Base-by-base conservation (phyloP, 2,888 invertebrate genomes). In the Apamea anceps region DNA sequence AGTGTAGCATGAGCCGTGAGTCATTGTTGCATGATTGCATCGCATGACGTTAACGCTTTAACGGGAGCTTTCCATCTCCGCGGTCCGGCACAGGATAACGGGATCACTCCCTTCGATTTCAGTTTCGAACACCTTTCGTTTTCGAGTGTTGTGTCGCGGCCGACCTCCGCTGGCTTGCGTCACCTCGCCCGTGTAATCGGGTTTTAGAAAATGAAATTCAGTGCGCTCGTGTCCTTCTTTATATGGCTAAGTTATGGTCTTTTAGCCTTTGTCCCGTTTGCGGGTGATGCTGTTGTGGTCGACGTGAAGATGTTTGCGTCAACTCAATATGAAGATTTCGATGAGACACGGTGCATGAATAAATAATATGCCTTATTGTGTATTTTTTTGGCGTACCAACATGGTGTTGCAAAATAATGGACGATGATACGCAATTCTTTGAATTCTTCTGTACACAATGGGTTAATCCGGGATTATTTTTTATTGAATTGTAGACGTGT, bases 201-300 rank as follows among this genome's bases (percentile, higher is more conserved):
- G 95, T 95, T 96, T 96, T 96, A 96, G 96, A 96, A 96, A 96
- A 96, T 96, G 96, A 96, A 96, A 96, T 95, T 96, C 95, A 95
- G 95, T 92, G 88, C 93, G 92, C 90, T 93, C 93, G 91, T 91
- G 95, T 94, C 94, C 94, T 94, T 94, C 95, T 95, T 95, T 95
- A 95, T 95, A 94, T 94, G 95, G 95, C 82, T 84, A 91, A 92
- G 92, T 94, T 95, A 94, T 94, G 93, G 92, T 94, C 92, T 93
- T 94, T 93, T 92, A 90, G 90, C 87, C 89, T 91, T 88, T 87
- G 90, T 88, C 89, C 89, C 88, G 85, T 89, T 91, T 90, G 90
- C 79, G 91, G 91, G 91, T 87, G 89, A 90, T 72, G 73, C 72
- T 84, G 79, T 74, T 75, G 77, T 80, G 72, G 68, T 70, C n/a